Evolutionary conservation across 2,113 vertebrate genomes (phyloP), one percentile per base, ranked within the genome.

Genomic region (Oreochromis tanganicae): DNA sequence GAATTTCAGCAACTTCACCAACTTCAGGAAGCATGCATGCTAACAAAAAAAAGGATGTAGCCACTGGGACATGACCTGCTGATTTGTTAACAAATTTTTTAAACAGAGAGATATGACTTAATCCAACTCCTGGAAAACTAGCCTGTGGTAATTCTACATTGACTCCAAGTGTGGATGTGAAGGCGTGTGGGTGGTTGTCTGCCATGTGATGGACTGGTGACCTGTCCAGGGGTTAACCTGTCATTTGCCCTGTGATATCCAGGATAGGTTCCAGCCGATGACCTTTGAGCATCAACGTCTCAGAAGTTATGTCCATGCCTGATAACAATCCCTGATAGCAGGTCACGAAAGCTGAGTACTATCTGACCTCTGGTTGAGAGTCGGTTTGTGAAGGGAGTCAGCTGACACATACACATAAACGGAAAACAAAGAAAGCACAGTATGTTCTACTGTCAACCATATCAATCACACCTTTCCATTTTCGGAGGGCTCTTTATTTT

Each of bases 291-390:
- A 78, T 50, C 43, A 78, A 19, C 27, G 46, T 32, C 27, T 50
- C 43, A 32, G 13, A 73, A 73, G 27, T 48, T 27, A 17, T 73
- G 68, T 27, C 41, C 2, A 27, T 46, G 0, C 27, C 73, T 52
- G 43, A 75, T 75, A 75, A 50, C 71, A 50, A 1, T 75, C 21
- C 68, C 68, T 75, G 43, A 75, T 29, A 50, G 46, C 43, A 32
- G 73, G 24, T 75, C 68, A 48, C 41, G 1, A 78, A 48, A 48
- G 3, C 24, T 7, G 24, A 48, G 3, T 48, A 11, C 21, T 32
- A 11, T 32, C 46, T n/a, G 0, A 5, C 43, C 71, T 17, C 41
- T 48, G 24, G 16, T 29, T 29, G 24, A 75, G 43, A 29, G 71
- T 29, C 1, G 0, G 2, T 78, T 50, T 50, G 43, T 1, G 27